A percentile compares a stretch with the other conserved stretches of the same genome.
Conservation (phyloP, 2,888 invertebrate species). For the Tetranychus truncatus region DNA sequence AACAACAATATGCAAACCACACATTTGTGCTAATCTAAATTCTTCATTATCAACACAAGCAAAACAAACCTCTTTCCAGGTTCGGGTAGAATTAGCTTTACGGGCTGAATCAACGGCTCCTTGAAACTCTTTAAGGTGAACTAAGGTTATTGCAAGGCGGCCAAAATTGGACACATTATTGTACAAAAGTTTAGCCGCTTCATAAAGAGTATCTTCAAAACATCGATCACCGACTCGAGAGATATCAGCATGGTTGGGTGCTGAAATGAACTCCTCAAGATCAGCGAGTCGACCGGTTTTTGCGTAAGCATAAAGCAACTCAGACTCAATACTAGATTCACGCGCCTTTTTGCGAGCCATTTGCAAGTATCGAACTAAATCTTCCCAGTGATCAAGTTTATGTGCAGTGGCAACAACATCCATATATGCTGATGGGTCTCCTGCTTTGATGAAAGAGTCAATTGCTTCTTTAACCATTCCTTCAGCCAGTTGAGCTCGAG, state of each 20-base stretch:
- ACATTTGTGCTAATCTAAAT: constrained; percentile 98
- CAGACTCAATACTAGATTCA: constrained; percentile 95
- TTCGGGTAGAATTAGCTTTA: constrained; percentile 64
- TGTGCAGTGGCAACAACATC: constrained; percentile 92
- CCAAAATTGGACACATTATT: constrained; percentile 99
- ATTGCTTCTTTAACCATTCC: constrained; percentile 95
- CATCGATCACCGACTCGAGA: constrained; percentile 77
- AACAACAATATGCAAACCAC: constrained; percentile 96
- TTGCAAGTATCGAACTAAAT: constrained; percentile 78
- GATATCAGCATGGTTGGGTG: constrained; percentile 97
- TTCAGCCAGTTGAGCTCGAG: constrained; percentile 85
- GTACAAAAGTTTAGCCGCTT: constrained; percentile 90
- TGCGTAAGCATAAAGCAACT: constrained; percentile 94
- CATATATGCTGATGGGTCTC: constrained; percentile 94
- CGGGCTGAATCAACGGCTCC: constrained; percentile 95
- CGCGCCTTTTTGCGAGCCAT: constrained; percentile 99
- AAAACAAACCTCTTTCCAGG: constrained; percentile 65
- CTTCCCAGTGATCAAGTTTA: constrained; percentile 79
- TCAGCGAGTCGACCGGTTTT: constrained; percentile 91
- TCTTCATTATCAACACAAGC: constrained; percentile 97
- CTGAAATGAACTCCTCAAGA: constrained; percentile 92
- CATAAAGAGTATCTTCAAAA: constrained; percentile 95
- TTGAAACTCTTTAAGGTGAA: constrained; percentile 90
- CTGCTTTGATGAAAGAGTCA: constrained; percentile 97
- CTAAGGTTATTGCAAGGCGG: constrained; percentile 85